These are phyloP conservation scores for Psammodynastes pulverulentus DNA, from an alignment of 2,113 vertebrate genomes.

Conservation along the genomic window DNA sequence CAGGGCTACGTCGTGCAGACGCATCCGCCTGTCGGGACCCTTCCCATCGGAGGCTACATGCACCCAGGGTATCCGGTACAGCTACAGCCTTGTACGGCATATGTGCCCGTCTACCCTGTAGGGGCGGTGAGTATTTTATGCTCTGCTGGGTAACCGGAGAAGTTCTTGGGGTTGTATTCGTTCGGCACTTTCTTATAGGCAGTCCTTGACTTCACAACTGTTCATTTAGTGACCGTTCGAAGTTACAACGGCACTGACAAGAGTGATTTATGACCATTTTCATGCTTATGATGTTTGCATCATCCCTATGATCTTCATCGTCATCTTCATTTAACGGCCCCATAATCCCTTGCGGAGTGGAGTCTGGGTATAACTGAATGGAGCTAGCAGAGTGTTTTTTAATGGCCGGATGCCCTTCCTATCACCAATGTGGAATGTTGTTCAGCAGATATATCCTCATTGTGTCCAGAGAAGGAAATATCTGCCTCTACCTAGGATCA, in stretches of 20 bases:
- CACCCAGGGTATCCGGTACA: constrained; percentile 85
- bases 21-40: constrained; percentile 71
- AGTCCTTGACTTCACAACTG: not conserved
- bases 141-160: not conserved
- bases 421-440: too few species aligned
- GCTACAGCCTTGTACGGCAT: constrained; percentile 89
- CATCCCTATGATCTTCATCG: not conserved
- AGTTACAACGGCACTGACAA: not conserved
- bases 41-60: constrained; percentile 81
- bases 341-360: too few species aligned
- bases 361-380: too few species aligned
- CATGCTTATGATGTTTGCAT: too few species aligned
- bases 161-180: not conserved
- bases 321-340: not conserved
- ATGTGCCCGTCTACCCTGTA: constrained; percentile 87
- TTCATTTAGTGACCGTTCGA: not conserved
- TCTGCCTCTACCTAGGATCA: too few species aligned
- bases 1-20: constrained; percentile 89
- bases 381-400: too few species aligned
- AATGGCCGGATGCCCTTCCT: too few species aligned
- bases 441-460: too few species aligned
- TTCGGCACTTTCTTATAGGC: not conserved
- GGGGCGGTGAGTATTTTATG: constrained; percentile 69
- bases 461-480: too few species aligned
- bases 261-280: not conserved